These are phyloP conservation scores for Ctenochaetus hawaiiensis DNA, from an alignment of 2,797 vertebrate genomes.

Conservation along the genomic window DNA sequence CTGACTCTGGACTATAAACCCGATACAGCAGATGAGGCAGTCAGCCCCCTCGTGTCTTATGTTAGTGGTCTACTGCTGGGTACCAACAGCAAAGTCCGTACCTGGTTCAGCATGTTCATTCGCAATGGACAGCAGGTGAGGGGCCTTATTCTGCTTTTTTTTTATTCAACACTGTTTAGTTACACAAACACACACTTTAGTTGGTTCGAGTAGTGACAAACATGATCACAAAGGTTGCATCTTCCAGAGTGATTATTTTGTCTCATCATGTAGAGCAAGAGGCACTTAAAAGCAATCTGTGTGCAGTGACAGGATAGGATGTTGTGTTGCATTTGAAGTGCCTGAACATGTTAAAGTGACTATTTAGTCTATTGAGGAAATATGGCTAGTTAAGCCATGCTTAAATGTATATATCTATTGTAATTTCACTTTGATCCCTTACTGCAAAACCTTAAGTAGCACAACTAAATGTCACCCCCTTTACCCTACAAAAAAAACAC, in stretches of 20 bases:
- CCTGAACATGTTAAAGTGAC: not conserved
- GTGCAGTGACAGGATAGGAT: not conserved
- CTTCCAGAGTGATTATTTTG: not conserved
- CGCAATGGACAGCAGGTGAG: conserved; percentile 97
- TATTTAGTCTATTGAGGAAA: conserved; percentile 3
- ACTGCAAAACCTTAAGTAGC: no score
- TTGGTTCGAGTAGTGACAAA: not conserved
- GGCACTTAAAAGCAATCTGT: no score
- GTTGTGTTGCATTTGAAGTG: not conserved
- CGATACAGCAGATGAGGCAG: conserved; percentile 92
- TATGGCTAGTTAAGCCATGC: not conserved
- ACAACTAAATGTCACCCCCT: no score
- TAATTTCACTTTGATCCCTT: conserved; percentile 2
- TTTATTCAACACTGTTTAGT: not conserved
- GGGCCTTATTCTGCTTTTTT: not conserved
- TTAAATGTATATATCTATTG: not conserved
- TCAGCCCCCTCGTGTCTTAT: conserved; percentile 97
- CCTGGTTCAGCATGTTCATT: conserved; percentile 99
- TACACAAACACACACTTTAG: not conserved
- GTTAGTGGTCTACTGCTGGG: conserved; percentile 96
- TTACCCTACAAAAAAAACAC: no score
- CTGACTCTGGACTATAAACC: conserved; percentile 98
- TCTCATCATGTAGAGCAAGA: not conserved
- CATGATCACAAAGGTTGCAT: not conserved
- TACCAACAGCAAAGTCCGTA: conserved; percentile 97